Evolutionary conservation across 37 sponge, comb jelly and placozoan species (phyloP), one percentile per base, ranked within the genome.

Genomic region (Cliona cf. orientalis): DNA sequence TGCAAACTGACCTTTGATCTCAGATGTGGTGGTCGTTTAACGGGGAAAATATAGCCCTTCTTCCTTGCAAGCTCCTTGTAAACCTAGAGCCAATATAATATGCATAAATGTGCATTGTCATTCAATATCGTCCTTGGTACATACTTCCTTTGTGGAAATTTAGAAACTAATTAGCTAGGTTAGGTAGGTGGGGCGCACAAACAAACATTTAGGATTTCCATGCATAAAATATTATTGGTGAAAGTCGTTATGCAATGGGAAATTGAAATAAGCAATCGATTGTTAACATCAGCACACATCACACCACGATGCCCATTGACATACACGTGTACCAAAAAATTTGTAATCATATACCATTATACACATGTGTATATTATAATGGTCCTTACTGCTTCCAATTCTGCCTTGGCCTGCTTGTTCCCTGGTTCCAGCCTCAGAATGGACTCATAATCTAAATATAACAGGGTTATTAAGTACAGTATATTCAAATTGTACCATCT

Each of bases 351-450:
- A n/a, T n/a, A n/a, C n/a, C n/a, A n/a, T n/a, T n/a, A n/a, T n/a
- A n/a, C n/a, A n/a, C n/a, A n/a, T n/a, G n/a, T n/a, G n/a, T n/a
- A n/a, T n/a, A n/a, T n/a, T n/a, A n/a, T n/a, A n/a, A n/a, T n/a
- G n/a, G n/a, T n/a, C n/a, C n/a, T n/a, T n/a, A n/a, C n/a, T n/a
- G n/a, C n/a, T 23, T 60, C 58, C 41, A 92, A 46, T 42, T 95
- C 93, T 22, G 76, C 25, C 40, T 38, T 74, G 0, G 96, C 92
- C 42, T 71, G 80, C 59, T 89, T 95, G 71, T 92, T 92, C 23
- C 41, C 63, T 2, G 90, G 86, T 28, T 95, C 96, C 41, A 92
- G 39, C 58, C 79, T 72, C 53, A 95, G 53, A 37, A 86, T 84
- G 32, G 58, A 42, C 39, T 74, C 28, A 58, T 83, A 89, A 82